Evolutionary conservation across 53 echinoderm and acorn worm species (phyloP).

Genomic region (Echinarachnius parma): DNA sequence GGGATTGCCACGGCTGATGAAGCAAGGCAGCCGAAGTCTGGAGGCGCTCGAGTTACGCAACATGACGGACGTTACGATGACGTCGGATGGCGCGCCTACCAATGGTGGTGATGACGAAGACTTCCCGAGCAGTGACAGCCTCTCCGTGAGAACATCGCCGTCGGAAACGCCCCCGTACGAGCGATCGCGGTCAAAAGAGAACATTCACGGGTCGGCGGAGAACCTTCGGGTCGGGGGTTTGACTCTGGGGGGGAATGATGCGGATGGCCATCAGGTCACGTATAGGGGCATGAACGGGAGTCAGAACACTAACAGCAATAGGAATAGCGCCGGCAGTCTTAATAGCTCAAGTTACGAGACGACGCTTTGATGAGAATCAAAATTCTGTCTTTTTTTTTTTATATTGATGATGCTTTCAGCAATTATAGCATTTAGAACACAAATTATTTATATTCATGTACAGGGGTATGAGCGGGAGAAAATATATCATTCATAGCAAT

Average conservation of each 20-base stretch:
- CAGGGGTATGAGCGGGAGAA: too few relatives aligned
- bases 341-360: constrained; percentile 37
- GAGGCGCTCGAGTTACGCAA: constrained; percentile 33
- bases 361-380: constrained; percentile 42
- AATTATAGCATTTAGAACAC: too few relatives aligned
- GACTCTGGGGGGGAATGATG: constrained; percentile 12
- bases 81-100: background rate
- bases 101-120: background rate
- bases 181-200: constrained; percentile 22
- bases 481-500: too few relatives aligned
- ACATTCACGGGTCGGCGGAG: constrained; percentile 31
- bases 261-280: constrained; percentile 13
- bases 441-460: too few relatives aligned
- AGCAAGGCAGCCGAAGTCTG: constrained; percentile 31
- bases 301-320: constrained; percentile 17
- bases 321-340: constrained; percentile 9
- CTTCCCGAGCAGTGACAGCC: background rate
- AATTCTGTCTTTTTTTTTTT: too few relatives aligned
- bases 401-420: too few relatives aligned
- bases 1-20: constrained; percentile 7
- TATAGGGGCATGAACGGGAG: constrained; percentile 19
- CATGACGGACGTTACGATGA: constrained; percentile 1
- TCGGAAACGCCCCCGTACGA: background rate
- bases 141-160: constrained; percentile 15
- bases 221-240: constrained; percentile 3